Evolutionary conservation across 2,888 invertebrate species (phyloP).

Genomic region (Diploptera punctata): DNA sequence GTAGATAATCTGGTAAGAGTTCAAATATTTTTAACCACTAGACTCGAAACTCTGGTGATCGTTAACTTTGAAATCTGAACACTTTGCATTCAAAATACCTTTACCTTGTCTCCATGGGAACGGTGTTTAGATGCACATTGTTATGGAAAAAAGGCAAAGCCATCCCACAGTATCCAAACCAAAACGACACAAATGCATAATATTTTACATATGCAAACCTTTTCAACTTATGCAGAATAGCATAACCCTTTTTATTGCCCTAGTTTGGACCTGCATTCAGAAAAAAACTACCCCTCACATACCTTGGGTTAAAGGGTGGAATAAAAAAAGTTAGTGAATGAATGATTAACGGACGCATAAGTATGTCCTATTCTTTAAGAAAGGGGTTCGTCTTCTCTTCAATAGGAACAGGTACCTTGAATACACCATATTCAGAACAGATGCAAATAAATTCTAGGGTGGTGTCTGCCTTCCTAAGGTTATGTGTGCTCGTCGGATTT

Average conservation of each 20-base stretch:
- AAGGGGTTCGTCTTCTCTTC: not conserved
- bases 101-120: not conserved
- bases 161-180: not conserved
- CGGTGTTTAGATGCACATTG: slow-evolving; percentile 8
- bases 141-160: slow-evolving; percentile 21
- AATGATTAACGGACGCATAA: slow-evolving; percentile 33
- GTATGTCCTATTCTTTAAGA: slow-evolving; percentile 36
- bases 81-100: not conserved
- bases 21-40: too few relatives aligned
- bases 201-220: slow-evolving; percentile 29
- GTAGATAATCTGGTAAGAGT: too few relatives aligned
- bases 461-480: too few relatives aligned
- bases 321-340: slow-evolving; percentile 12
- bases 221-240: slow-evolving; percentile 10
- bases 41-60: too few relatives aligned
- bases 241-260: slow-evolving; percentile 31
- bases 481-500: too few relatives aligned
- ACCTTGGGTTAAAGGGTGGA: not conserved
- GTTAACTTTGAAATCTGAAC: too few relatives aligned
- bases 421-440: slow-evolving; percentile 10
- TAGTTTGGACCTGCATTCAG: slow-evolving; percentile 27
- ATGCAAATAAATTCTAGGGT: slow-evolving; percentile 10
- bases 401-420: not conserved
- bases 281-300: slow-evolving; percentile 1
- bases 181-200: slow-evolving; percentile 20